Evolutionary conservation across 53 echinoderm and acorn worm species (phyloP), one percentile per base, ranked within the genome.

Genomic region (Echinometra lucunter): DNA sequence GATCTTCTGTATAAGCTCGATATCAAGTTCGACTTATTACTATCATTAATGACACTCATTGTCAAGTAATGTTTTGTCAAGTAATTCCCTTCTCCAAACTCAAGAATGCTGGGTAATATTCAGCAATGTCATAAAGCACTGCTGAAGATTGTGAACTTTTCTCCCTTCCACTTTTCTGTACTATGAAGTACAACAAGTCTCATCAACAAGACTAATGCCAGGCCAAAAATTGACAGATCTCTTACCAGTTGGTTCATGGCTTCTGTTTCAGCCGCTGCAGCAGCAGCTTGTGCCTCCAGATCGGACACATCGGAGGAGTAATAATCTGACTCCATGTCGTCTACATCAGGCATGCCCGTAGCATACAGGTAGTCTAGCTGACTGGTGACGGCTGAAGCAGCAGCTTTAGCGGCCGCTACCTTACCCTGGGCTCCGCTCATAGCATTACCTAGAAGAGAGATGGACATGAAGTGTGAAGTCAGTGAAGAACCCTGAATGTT

Each of bases 241-340:
- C 96, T 94, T 45, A 97, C 97, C 95, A 97, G 57, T 32, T 97
- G 94, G 40, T 96, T 97, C 96, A 96, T 96, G 44, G 95, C 96
- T 1, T 94, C 97, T 0, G 96, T 95, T 57, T 97, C 95, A 25
- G 63, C 91, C 2, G 82, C 78, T 6, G 95, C 91, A 25, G 90
- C 70, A 2, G 92, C 94, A 16, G 94, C 97, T 17, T 91, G 88
- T 7, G 97, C 95, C 27, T 91, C 97, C 6, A 95, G 87, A 45
- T 96, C 95, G 7, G 95, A 95, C 11, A 92, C 63, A 27, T 94
- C 94, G 1, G 95, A 95, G 40, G 92, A 92, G 40, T 80, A 90
- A 57, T 90, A 74, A 56, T 83, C 95, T 58, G 58, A 16, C 11
- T 67, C 88, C 66, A 30, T 74, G 27, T 89, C 89, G 38, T 82